phyloP scores from a whole-genome alignment of 2,888 invertebrate species.

The Palloptera scutellata region DNA sequence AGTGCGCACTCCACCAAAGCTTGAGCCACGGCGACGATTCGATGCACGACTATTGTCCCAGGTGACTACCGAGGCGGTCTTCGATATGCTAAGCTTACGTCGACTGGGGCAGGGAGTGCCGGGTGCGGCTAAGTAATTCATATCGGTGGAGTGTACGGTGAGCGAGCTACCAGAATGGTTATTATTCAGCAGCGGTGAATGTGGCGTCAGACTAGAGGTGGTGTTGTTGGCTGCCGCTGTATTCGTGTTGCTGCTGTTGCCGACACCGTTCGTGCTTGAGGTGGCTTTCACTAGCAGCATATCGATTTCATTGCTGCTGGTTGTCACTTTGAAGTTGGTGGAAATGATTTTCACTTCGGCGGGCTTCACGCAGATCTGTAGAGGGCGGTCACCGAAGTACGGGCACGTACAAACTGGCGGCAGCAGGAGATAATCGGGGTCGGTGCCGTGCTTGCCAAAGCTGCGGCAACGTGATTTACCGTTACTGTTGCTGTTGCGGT shows the following conservation, averaged over 20 bases:
- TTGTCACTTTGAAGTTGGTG: slow-evolving; percentile 47
- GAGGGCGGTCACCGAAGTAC: slow-evolving; percentile 77
- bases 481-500: too few species aligned
- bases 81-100: slow-evolving; percentile 65
- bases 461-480: not conserved
- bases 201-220: slow-evolving; percentile 51
- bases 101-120: slow-evolving; percentile 51
- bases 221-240: slow-evolving; percentile 67
- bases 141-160: slow-evolving; percentile 46
- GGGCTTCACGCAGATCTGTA: slow-evolving; percentile 63
- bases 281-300: slow-evolving; percentile 5
- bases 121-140: slow-evolving; percentile 63
- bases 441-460: slow-evolving; percentile 31
- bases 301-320: slow-evolving; percentile 32
- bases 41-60: slow-evolving; percentile 71
- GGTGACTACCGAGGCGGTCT: slow-evolving; percentile 71
- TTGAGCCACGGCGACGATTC: slow-evolving; percentile 73
- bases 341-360: slow-evolving; percentile 68
- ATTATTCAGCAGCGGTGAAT: slow-evolving; percentile 33
- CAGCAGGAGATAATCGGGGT: slow-evolving; percentile 65
- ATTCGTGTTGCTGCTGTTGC: slow-evolving; percentile 40
- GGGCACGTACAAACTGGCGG: slow-evolving; percentile 84
- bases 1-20: slow-evolving; percentile 74
- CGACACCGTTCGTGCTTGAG: slow-evolving; percentile 52
- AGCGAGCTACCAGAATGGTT: slow-evolving; percentile 43